Evolutionary conservation across 1,140 invertebrate genomes (phyloP), one percentile per base, ranked within the genome.

Genomic region (Uloborus diversus): DNA sequence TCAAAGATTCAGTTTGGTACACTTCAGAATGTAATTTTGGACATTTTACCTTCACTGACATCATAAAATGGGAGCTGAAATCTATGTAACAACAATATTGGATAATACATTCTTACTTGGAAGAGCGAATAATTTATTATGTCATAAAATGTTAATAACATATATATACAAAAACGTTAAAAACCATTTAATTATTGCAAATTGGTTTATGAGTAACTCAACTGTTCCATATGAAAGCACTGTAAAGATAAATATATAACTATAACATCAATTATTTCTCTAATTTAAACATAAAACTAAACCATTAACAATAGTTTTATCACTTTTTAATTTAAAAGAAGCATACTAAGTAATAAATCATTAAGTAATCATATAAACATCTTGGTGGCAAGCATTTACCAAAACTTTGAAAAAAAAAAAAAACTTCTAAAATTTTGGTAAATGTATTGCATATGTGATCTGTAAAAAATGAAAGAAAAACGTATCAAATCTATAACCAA

Each of bases 91-190:
- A 75, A 75, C 59, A 75, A 64, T 75, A 75, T 20, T 75, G 57
- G 30, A 71, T 75, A 75, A 75, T 75, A 75, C 71, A 75, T 28
- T 61, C 57, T 64, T 75, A 62, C 59, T 62, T 27, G 35, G 32
- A 30, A 64, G 71, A 64, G 33, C 42, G 71, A 75, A 75, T 75
- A 62, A 62, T 62, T 62, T 62, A 62, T 75, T 27, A 64, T 64
- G 37, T 37, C 25, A 75, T 42, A 75, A 70, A 70, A 61, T 65
- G 51, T 65, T 51, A 56, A 53, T 78, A 78, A 78, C 62, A 66
- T 57, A 65, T 78, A 73, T 71, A 65, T 76, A 78, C 59, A 78
- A 78, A 78, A 78, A 59, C 49, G 62, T 37, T 56, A 78, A 56
- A n/a, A 78, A 56, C 59, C 62, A 78, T 30, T 49, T 65, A 30